These are phyloP conservation scores for Aplocera efformata DNA, from an alignment of 2,888 invertebrate genomes.

Conservation along the genomic window DNA sequence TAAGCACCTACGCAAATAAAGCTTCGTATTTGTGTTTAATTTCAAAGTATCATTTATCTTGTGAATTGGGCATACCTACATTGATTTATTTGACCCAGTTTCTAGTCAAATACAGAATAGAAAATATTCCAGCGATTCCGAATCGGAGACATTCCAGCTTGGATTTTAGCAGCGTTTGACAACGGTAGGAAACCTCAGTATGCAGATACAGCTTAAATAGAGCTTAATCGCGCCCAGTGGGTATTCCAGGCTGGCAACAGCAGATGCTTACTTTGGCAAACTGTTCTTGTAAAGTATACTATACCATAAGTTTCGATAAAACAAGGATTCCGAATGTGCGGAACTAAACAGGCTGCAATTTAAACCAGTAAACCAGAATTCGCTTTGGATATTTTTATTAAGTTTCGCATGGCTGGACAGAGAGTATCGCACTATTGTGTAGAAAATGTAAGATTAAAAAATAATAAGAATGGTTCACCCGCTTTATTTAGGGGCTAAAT, in stretches of 20 bases:
- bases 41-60: too few species aligned
- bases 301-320: conserved; percentile 7
- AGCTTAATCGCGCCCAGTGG: conserved; percentile 19
- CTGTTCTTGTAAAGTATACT: conserved; percentile 13
- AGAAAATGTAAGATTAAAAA: too few species aligned
- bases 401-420: too few species aligned
- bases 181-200: conserved; percentile 26
- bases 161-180: conserved; percentile 35
- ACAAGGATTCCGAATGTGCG: conserved; percentile 1
- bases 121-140: conserved; percentile 57
- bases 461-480: too few species aligned
- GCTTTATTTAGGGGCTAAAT: too few species aligned
- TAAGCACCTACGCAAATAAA: too few species aligned
- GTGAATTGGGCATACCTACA: not conserved
- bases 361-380: too few species aligned
- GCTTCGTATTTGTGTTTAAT: too few species aligned
- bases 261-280: conserved; percentile 19
- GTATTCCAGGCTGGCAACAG: conserved; percentile 18
- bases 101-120: conserved; percentile 10
- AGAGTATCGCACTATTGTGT: too few species aligned
- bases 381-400: too few species aligned
- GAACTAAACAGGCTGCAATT: too few species aligned
- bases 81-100: conserved; percentile 6
- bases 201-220: conserved; percentile 21
- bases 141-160: conserved; percentile 42